Percentiles rank a stretch among this genome's conserved stretches.
Evolutionary conservation across 2,113 vertebrate genomes (phyloP).

Genomic region (Toxotes chatareus): DNA sequence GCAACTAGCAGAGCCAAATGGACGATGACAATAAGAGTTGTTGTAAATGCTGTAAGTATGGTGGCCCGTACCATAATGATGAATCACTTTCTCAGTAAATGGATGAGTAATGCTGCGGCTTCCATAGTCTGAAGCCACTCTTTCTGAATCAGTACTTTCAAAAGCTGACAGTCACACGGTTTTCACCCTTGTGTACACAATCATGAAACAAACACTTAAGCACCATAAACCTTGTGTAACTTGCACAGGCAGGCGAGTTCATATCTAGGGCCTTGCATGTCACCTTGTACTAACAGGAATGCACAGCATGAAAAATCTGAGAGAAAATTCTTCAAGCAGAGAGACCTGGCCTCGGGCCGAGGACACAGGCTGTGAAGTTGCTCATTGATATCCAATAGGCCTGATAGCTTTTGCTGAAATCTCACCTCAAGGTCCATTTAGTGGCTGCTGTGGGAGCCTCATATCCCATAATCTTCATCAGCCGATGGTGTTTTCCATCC

Average conservation of each 20-base stretch:
- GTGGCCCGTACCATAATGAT: not conserved
- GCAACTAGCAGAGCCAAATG: not conserved
- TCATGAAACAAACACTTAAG: not conserved
- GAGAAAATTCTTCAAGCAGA: not conserved
- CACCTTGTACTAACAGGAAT: not conserved
- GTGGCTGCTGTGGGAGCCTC: not conserved
- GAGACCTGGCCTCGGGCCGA: not conserved
- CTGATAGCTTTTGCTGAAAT: not conserved
- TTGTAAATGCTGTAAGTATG: not conserved
- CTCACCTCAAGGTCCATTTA: not conserved
- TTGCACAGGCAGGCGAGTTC: not conserved
- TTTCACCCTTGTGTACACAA: not conserved
- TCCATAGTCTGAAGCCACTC: not conserved
- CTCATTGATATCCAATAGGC: too few relatives aligned
- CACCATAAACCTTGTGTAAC: not conserved
- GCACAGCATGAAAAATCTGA: too few relatives aligned
- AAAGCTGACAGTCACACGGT: not conserved
- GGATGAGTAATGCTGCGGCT: not conserved
- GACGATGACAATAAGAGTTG: not conserved
- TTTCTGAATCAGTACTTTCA: not conserved
- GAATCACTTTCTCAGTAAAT: constrained; percentile 26
- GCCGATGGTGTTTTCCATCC: too few relatives aligned
- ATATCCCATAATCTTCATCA: not conserved
- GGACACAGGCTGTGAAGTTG: not conserved
- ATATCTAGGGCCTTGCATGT: not conserved